phyloP scores from a whole-genome alignment of 2,113 vertebrate species.

The Penelope pileata region DNA sequence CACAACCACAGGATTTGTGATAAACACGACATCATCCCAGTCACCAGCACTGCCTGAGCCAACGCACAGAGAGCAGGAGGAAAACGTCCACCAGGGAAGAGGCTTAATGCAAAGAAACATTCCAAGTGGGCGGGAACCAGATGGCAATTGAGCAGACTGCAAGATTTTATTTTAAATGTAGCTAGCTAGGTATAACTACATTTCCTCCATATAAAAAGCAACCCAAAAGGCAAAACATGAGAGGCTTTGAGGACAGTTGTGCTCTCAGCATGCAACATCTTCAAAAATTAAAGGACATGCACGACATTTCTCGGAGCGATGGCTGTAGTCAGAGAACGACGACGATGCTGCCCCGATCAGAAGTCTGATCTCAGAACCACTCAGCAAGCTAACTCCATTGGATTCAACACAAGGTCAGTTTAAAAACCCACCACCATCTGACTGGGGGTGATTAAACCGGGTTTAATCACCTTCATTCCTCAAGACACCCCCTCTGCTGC shows the following conservation, averaged over 20 bases:
- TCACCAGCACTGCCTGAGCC: not conserved
- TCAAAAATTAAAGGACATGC: not conserved
- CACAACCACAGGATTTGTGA: not conserved
- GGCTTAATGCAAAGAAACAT: not conserved
- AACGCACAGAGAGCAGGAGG: not conserved
- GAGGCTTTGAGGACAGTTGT: not conserved
- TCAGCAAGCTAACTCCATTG: not conserved
- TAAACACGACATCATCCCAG: not conserved
- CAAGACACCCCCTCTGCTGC: not conserved
- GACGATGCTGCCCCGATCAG: not conserved
- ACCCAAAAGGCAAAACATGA: not conserved
- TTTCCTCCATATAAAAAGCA: not conserved
- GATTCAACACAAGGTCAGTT: not conserved
- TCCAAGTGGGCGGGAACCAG: not conserved
- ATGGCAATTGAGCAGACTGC: not conserved
- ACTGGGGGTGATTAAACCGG: not conserved
- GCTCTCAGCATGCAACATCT: not conserved
- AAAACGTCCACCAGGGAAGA: not conserved
- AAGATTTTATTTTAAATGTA: not conserved
- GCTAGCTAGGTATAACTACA: not conserved
- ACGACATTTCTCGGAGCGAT: not conserved
- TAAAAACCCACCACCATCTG: not conserved
- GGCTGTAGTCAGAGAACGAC: fast-evolving
- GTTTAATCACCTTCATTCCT: not conserved
- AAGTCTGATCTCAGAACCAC: not conserved